Evolutionary conservation across 1,140 invertebrate genomes (phyloP), one percentile per base, ranked within the genome.

Genomic region (Leptinotarsa undecemlineata): DNA sequence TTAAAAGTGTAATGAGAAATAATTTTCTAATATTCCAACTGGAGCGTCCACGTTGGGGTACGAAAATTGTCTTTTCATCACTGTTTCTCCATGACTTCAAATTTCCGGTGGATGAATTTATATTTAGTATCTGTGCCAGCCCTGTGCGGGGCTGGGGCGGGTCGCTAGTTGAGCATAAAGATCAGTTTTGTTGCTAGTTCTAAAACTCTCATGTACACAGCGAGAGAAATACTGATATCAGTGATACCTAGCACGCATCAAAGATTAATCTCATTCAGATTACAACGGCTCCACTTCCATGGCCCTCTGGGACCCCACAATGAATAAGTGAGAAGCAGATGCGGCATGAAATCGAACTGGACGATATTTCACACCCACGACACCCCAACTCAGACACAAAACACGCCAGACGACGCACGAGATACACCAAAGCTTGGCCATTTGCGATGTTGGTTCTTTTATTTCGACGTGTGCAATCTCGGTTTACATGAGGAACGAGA

Each of bases 331-430:
- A 42, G 19, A 21, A 67, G 17, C 64, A 42, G 64, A 23, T 67
- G 23, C 42, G 64, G 13, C 64, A 3, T 14, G 14, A 17, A 17
- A 57, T 11, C 23, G 64, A 72, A 48, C 63, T 71, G 66, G 67
- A 72, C 78, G 67, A 79, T 79, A 80, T 77, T 80, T 79, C 68
- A 80, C 78, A 78, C 77, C 78, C 76, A 80, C 77, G 77, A 77
- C 66, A 70, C 68, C 64, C 63, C 74, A 70, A 57, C 61, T 66
- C 62, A 74, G 77, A 79, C 77, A 80, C 23, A 69, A 68, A 64
- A 75, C 73, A 78, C 74, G 77, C 77, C 78, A 80, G 74, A 68
- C 70, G 75, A 78, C 67, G 76, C 78, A 77, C 76, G 78, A 80
- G 51, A 57, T 78, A 75, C 74, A 69, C 26, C 74, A 73, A 77